Base-by-base conservation (phyloP, 64 coral and sea anemone species). In the Stichodactyla mertensii region DNA sequence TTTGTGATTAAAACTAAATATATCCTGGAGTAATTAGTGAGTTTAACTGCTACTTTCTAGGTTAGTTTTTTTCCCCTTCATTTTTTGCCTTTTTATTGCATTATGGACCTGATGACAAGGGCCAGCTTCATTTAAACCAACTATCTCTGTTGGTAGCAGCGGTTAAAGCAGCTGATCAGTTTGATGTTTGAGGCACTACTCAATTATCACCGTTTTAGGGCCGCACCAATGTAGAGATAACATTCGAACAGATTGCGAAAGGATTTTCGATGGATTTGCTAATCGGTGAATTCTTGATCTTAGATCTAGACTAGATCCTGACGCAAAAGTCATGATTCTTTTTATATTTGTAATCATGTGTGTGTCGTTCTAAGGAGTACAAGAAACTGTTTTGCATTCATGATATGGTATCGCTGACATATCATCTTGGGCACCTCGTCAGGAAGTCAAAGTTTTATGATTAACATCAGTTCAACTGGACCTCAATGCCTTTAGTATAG, bases 121-220 rank as follows among this genome's bases (percentile, higher is more conserved):
- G 36, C 36, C 36, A 45, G 36, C 36, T 45, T 58, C 56, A 2
- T 58, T 58, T 58, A 58, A 58, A 58, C 8, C 14, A 11, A 15
- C 9, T 22, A 23, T 24, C 27, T 74, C 69, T 66, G 22, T 66
- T 66, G 12, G 10, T 74, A 31, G 4, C n/a, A 74, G 9, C 24
- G 10, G 69, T 74, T 11, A 23, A 2, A 9, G 24, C 69, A 74
- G 69, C 22, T 74, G 69, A 74, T 28, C 16, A 11, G 69, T 27
- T 10, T 45, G 36, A 45, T 45, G 36, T 22, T 69, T 27, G 26
- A 13, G 22, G 62, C 7, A 22, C 6, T 74, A 74, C 69, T 31
- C 69, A 74, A 74, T 74, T 74, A 74, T 74, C 69, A 23, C 69
- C 69, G n/a, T 31, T 74, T 74, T 74, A 28, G 24, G 27, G 69